These are phyloP conservation scores for Dichetophora obliterata DNA, from an alignment of 2,888 invertebrate species.

Conservation along the genomic window DNA sequence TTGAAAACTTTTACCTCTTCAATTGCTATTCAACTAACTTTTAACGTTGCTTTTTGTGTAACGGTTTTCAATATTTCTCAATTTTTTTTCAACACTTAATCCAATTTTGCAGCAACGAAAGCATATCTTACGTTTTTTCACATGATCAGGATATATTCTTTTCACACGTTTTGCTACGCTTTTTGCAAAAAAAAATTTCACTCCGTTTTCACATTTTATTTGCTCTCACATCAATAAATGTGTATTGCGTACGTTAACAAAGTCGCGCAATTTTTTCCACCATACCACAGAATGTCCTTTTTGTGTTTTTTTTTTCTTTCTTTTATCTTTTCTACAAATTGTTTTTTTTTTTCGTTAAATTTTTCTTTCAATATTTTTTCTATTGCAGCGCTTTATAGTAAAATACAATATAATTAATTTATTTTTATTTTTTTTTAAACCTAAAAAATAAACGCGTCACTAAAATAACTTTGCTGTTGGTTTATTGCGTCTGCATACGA, in stretches of 20 bases:
- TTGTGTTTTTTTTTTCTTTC: background rate
- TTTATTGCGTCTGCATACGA: constrained; percentile 68
- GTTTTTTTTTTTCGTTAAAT: background rate
- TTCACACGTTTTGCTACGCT: background rate
- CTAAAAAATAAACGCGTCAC: constrained; percentile 65
- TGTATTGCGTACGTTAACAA: constrained; percentile 20
- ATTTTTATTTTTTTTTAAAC: constrained; percentile 25
- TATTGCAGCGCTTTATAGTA: background rate
- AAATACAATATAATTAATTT: constrained; percentile 15
- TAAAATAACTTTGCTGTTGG: constrained; percentile 60
- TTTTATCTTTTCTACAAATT: background rate
- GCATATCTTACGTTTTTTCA: background rate
- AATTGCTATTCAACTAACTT: background rate
- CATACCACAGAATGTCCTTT: background rate
- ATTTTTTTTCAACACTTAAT: background rate
- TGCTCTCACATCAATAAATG: constrained; percentile 32
- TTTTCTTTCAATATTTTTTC: background rate
- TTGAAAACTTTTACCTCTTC: background rate
- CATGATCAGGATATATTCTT: background rate
- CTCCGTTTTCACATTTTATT: constrained; percentile 33
- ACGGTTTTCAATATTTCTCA: background rate
- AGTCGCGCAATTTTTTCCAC: background rate
- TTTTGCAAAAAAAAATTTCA: background rate
- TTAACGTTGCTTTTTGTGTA: background rate
- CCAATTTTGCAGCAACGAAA: background rate